Base-by-base conservation (phyloP, 2,888 invertebrate species). In the Thumatha senex region DNA sequence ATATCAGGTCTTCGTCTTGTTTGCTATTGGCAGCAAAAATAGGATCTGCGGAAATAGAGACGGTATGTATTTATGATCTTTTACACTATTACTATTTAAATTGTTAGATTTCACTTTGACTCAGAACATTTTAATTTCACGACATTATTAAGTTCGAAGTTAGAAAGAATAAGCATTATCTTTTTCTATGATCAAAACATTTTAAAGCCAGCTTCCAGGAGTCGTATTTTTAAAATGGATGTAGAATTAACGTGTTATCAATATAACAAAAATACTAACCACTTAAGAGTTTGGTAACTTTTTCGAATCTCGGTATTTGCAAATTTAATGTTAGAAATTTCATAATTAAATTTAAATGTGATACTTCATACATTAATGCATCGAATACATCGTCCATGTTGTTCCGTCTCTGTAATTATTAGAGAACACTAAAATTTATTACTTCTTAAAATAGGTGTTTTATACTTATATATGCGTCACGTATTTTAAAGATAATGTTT, bases 11-110 rank as follows among this genome's bases (percentile, higher is more conserved):
- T 40, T 64, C 61, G 4, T 77, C 76, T 51, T 63, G 54, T 24
- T 58, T 39, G 8, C 58, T 63, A 1, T 54, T 55, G n/a, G 75
- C 63, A 11, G 60, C 66, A 33, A 82, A 80, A 5, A 70, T 64
- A 0, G 70, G 65, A 47, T 64, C 81, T 81, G 56, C 18, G 60
- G 54, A 34, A 34, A 8, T 11, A n/a, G 18, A 24, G 5, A 24
- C 18, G 18, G 5, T 4, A 24, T 4, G 5, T 24, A 5, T 24
- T 4, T 4, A 24, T 24, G 5, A 24, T 4, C 2, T 24, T 4
- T 24, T 5, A 24, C 5, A 24, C 2, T 24, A 24, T 24, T 5
- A 24, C 5, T 24, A 24, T 24, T 24, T 5, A 24, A 24, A 24
- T 24, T 4, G 18, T n/a, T n/a, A n/a, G n/a, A n/a, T n/a, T n/a